These are phyloP conservation scores for Gadus chalcogrammus DNA, from an alignment of 2,113 vertebrate genomes.

Conservation along the genomic window DNA sequence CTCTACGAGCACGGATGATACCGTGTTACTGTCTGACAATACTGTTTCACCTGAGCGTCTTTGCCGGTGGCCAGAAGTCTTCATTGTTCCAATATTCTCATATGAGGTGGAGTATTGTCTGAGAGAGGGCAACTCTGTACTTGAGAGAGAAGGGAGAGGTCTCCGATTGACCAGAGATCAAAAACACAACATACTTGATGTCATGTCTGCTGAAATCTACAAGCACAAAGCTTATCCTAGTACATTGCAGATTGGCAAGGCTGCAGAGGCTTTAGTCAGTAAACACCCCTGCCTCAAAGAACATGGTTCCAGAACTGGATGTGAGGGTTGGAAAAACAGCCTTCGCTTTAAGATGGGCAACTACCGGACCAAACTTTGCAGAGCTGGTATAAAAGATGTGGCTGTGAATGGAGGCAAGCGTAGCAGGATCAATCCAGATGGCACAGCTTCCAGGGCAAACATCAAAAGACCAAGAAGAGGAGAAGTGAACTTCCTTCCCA, in stretches of 20 bases:
- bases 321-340: slow-evolving; percentile 34
- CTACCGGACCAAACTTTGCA: slow-evolving; percentile 26
- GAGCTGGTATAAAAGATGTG: slow-evolving; percentile 20
- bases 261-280: slow-evolving; percentile 31
- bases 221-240: slow-evolving; percentile 25
- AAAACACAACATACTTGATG: slow-evolving; percentile 30
- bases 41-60: slow-evolving; percentile 10
- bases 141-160: slow-evolving; percentile 16
- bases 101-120: slow-evolving; percentile 23
- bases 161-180: slow-evolving; percentile 23
- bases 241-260: slow-evolving; percentile 14
- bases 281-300: slow-evolving; percentile 36
- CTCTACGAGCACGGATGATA: slow-evolving; percentile 26
- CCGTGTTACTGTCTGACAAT: slow-evolving; percentile 13
- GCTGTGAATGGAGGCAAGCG: slow-evolving; percentile 18
- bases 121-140: slow-evolving; percentile 23
- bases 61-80: slow-evolving; percentile 8
- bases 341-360: slow-evolving; percentile 32
- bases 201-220: slow-evolving; percentile 24
- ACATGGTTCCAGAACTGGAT: background rate
- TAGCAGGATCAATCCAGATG: slow-evolving; percentile 15
- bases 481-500: slow-evolving; percentile 23
- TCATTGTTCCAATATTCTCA: slow-evolving; percentile 13
- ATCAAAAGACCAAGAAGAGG: slow-evolving; percentile 36
- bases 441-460: slow-evolving; percentile 4